These are phyloP conservation scores for Heteractis magnifica DNA, from an alignment of 92 coral and sea anemone species.

Conservation along the genomic window DNA sequence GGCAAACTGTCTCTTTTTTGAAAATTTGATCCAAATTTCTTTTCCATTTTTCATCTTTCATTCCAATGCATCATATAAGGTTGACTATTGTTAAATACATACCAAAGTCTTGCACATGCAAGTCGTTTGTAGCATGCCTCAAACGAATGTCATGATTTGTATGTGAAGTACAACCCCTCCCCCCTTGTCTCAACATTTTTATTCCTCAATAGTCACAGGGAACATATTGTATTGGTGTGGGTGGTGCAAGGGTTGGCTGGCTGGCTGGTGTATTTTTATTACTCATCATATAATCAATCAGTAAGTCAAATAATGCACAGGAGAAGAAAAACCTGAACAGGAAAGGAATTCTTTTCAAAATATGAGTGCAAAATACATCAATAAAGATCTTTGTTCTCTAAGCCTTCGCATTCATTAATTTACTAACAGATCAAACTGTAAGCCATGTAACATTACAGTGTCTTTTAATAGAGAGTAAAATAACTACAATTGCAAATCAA, in stretches of 20 bases:
- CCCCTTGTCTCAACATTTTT: background rate
- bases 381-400: too few relatives aligned
- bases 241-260: background rate
- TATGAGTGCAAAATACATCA: too few relatives aligned
- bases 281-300: background rate
- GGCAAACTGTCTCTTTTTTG: too few relatives aligned
- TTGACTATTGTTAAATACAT: background rate
- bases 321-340: too few relatives aligned
- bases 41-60: background rate
- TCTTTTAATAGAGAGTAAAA: too few relatives aligned
- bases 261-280: background rate
- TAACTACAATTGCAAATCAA: too few relatives aligned
- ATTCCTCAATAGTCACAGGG: constrained; percentile 1
- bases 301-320: too few relatives aligned
- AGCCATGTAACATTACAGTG: too few relatives aligned
- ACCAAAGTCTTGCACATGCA: background rate
- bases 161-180: background rate
- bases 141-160: background rate
- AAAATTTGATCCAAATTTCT: background rate
- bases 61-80: background rate
- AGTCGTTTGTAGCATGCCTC: constrained; percentile 1
- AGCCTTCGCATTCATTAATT: too few relatives aligned
- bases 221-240: background rate
- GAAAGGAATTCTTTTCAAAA: too few relatives aligned
- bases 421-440: too few relatives aligned